A percentile compares a stretch with the other conserved stretches of the same genome.
phyloP scores from a whole-genome alignment of 2,797 vertebrate species.

The Chiloscyllium punctatum region DNA sequence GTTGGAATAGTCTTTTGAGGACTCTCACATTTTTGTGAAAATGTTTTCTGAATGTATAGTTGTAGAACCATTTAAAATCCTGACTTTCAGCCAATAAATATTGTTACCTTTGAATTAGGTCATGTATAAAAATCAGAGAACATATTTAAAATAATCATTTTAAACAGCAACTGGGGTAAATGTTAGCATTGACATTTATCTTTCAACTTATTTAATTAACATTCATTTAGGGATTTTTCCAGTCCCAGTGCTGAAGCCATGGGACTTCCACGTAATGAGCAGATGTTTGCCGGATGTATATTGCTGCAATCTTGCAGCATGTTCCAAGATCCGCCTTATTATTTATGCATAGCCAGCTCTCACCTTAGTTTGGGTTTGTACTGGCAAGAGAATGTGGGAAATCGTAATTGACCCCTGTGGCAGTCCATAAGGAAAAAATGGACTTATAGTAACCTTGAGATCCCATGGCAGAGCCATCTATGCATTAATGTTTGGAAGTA shows the following conservation, averaged over 20 bases:
- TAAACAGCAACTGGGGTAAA: background rate
- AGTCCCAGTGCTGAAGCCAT: background rate
- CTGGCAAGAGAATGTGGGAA: background rate
- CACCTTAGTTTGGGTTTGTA: background rate
- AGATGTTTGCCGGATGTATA: background rate
- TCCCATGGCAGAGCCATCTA: background rate
- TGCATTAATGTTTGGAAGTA: background rate
- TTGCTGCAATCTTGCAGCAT: background rate
- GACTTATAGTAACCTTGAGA: background rate
- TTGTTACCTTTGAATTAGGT: background rate
- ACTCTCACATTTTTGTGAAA: background rate
- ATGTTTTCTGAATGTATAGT: background rate
- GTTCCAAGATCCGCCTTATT: background rate
- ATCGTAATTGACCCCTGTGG: background rate
- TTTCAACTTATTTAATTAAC: constrained; percentile 1
- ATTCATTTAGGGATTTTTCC: background rate
- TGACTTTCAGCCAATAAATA: background rate
- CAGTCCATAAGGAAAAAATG: background rate
- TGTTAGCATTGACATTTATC: background rate
- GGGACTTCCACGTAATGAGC: background rate
- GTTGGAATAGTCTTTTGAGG: background rate
- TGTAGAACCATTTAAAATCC: background rate
- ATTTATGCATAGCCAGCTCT: background rate
- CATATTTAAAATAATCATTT: background rate
- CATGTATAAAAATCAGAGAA: background rate